phyloP scores from a whole-genome alignment of 2,797 vertebrate species.

The Falco concolor region DNA sequence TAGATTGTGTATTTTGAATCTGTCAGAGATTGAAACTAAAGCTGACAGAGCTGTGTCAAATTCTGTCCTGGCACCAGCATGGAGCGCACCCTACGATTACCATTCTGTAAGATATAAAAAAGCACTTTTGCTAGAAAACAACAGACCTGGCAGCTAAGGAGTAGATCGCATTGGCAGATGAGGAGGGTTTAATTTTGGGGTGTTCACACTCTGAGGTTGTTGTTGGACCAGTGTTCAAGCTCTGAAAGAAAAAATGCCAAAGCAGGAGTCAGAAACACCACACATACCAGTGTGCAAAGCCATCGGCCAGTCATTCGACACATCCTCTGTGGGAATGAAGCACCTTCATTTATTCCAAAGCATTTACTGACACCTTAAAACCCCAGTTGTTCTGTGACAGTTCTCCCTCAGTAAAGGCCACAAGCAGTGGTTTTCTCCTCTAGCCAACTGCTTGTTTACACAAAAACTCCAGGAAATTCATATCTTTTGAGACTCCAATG shows the following conservation, averaged over 20 bases:
- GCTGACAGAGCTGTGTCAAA: background rate
- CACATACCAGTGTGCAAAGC: background rate
- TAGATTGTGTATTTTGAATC: background rate
- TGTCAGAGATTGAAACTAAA: background rate
- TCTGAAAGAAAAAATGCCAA: slow-evolving; percentile 74
- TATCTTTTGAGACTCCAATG: background rate
- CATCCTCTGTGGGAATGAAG: background rate
- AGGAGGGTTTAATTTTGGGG: slow-evolving; percentile 92
- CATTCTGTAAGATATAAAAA: background rate
- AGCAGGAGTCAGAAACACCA: background rate
- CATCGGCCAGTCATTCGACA: background rate
- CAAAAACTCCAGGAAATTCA: background rate
- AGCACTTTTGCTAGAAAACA: background rate
- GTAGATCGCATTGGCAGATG: slow-evolving; percentile 92
- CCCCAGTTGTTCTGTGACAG: background rate
- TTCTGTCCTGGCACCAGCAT: background rate
- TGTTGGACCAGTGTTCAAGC: slow-evolving; percentile 69
- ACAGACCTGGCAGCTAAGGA: slow-evolving; percentile 85
- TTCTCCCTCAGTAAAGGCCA: background rate
- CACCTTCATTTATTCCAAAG: background rate
- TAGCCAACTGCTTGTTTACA: background rate
- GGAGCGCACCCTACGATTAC: background rate
- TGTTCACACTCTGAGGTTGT: slow-evolving; percentile 82
- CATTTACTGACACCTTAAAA: background rate
- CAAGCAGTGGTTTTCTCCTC: background rate